These are phyloP conservation scores for Miniopterus natalensis DNA, from an alignment of 2,113 vertebrate genomes.

Conservation along the genomic window DNA sequence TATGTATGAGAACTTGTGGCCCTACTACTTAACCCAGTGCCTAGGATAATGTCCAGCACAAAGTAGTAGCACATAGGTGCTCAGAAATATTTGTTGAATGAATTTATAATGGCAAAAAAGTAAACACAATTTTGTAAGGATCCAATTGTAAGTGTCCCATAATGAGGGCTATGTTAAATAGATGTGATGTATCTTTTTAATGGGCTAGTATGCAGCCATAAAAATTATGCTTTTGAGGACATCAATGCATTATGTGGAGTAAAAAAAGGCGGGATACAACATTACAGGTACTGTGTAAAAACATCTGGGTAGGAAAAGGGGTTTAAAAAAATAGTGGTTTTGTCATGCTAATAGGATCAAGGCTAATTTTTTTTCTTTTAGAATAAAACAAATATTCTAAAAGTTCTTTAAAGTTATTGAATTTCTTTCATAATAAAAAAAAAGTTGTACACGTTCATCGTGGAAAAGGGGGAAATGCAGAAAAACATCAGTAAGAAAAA, in stretches of 20 bases:
- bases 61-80: not conserved
- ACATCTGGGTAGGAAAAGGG: not conserved
- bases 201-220: not conserved
- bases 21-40: not conserved
- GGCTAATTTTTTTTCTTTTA: not conserved
- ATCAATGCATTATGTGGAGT: not conserved
- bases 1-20: not conserved
- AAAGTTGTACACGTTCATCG: not conserved
- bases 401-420: not conserved
- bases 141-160: not conserved
- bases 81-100: slow-evolving; percentile 19
- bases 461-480: not conserved
- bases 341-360: not conserved
- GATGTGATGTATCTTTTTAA: not conserved
- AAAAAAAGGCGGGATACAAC: not conserved
- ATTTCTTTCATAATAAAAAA: slow-evolving; percentile 13
- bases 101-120: not conserved
- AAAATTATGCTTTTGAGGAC: slow-evolving; percentile 44
- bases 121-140: not conserved
- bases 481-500: slow-evolving; percentile 32
- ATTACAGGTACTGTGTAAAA: not conserved
- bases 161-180: not conserved
- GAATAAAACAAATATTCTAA: not conserved
- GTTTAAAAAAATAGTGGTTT: not conserved
- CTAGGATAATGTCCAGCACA: not conserved